Percentiles rank a stretch among this genome's conserved stretches.
These are phyloP conservation scores for Lacanobia wlatinum DNA, from an alignment of 2,888 invertebrate species.

Conservation along the genomic window DNA sequence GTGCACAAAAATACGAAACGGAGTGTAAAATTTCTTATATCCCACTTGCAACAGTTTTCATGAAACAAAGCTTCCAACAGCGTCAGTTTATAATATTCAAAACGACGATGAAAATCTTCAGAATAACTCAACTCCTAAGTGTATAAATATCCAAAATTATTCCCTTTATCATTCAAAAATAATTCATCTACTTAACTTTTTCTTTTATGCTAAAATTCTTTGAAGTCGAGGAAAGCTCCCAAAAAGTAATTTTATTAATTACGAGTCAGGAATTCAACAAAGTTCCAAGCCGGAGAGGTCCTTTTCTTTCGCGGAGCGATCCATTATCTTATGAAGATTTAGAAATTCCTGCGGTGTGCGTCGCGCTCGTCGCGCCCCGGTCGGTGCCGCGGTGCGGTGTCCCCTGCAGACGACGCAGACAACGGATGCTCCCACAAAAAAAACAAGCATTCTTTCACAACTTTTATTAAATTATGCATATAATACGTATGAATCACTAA, in stretches of 20 bases:
- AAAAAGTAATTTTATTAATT: constrained; percentile 91
- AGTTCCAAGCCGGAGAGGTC: constrained; percentile 88
- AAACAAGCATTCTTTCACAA: constrained; percentile 64
- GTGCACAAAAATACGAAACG: background rate
- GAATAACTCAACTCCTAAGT: constrained; percentile 78
- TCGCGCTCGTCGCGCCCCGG: constrained; percentile 66
- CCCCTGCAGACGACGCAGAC: constrained; percentile 49
- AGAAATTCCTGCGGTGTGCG: constrained; percentile 88
- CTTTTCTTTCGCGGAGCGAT: constrained; percentile 88
- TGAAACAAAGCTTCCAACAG: constrained; percentile 35
- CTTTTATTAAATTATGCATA: constrained; percentile 67
- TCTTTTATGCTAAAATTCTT: constrained; percentile 90
- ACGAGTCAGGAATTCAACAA: constrained; percentile 91
- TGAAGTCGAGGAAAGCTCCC: constrained; percentile 90
- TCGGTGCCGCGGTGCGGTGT: constrained; percentile 37
- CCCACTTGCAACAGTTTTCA: constrained; percentile 7
- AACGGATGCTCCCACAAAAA: constrained; percentile 55
- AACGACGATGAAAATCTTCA: constrained; percentile 68
- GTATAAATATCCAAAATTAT: constrained; percentile 88
- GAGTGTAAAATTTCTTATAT: background rate
- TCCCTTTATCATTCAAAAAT: constrained; percentile 89
- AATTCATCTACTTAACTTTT: constrained; percentile 91
- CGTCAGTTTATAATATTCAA: constrained; percentile 50
- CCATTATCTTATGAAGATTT: constrained; percentile 91
- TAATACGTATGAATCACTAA: constrained; percentile 49